These are phyloP conservation scores for Nycticryphes semicollaris DNA, from an alignment of 2,113 vertebrate species.

Conservation along the genomic window DNA sequence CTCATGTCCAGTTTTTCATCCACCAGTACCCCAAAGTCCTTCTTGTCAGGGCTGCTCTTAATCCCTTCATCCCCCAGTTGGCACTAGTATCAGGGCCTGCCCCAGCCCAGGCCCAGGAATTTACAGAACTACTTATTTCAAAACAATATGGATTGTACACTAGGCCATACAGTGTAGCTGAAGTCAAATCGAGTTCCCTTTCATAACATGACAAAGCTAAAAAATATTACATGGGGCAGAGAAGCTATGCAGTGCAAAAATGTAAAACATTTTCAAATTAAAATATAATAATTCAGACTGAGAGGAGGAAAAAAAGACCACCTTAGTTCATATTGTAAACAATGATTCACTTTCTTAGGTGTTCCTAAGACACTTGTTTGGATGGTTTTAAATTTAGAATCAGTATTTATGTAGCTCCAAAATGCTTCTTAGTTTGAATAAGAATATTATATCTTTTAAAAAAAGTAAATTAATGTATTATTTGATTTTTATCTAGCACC, in stretches of 20 bases:
- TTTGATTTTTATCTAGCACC: background rate
- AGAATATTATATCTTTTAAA: background rate
- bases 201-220: background rate
- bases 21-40: background rate
- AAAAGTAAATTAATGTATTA: background rate
- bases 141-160: slow-evolving; percentile 14
- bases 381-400: slow-evolving; percentile 39
- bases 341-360: background rate
- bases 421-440: slow-evolving; percentile 2
- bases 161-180: background rate
- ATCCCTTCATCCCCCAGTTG: background rate
- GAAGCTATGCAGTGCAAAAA: background rate
- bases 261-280: background rate
- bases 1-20: background rate
- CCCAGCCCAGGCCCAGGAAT: background rate
- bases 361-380: background rate
- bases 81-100: background rate
- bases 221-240: background rate
- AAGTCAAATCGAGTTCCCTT: background rate
- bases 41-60: background rate
- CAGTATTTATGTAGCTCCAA: slow-evolving; percentile 26
- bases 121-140: slow-evolving; percentile 27
- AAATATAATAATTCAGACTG: background rate
- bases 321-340: background rate
- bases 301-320: background rate